Evolutionary conservation across 2,888 invertebrate species (phyloP).

Genomic region (Oxystoma pomonae): DNA sequence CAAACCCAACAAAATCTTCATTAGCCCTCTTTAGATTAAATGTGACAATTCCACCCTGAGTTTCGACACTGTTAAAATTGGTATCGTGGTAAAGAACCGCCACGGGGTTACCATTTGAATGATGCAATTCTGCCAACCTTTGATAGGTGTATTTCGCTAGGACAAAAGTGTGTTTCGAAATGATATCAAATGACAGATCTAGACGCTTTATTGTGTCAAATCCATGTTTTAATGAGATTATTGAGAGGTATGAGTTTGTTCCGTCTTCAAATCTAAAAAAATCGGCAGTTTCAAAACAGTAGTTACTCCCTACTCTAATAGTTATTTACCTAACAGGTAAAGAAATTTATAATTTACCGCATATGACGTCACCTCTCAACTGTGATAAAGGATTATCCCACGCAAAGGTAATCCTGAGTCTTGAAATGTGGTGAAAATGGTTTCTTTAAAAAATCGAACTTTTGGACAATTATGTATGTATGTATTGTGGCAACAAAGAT

Average conservation of each 20-base stretch:
- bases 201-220: constrained; percentile 68
- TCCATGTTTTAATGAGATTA: constrained; percentile 77
- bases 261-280: constrained; percentile 92
- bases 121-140: constrained; percentile 58
- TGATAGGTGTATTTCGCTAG: constrained; percentile 71
- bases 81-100: constrained; percentile 71
- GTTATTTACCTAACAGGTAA: no score
- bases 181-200: constrained; percentile 60
- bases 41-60: constrained; percentile 83
- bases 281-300: no score
- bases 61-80: constrained; percentile 55
- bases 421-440: no score
- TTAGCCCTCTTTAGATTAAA: constrained; percentile 80
- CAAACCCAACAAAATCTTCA: constrained; percentile 80
- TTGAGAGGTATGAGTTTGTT: constrained; percentile 81
- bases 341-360: no score
- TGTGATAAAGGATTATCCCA: no score
- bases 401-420: no score
- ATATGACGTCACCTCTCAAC: no score
- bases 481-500: no score
- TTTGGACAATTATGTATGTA: no score
- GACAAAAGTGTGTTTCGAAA: constrained; percentile 70
- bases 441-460: no score
- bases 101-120: constrained; percentile 68
- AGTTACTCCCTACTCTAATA: no score